Conservation (phyloP, 2,113 vertebrate species). For the Orcinus orca region DNA sequence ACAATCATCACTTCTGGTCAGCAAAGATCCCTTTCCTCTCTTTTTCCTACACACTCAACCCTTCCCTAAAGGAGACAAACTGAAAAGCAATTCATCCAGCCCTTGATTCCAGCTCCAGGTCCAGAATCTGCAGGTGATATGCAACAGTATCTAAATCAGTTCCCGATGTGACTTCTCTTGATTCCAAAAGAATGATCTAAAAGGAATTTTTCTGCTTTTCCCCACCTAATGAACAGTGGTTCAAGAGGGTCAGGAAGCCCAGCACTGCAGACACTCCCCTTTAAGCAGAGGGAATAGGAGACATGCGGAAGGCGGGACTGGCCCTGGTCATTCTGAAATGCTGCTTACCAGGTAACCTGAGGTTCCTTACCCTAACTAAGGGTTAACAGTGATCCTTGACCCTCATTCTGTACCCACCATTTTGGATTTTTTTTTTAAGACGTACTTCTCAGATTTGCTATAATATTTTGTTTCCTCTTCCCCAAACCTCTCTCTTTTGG, state of each 20-base stretch:
- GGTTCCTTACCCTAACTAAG: background rate
- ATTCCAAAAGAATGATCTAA: background rate
- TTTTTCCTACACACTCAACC: background rate
- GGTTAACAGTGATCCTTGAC: background rate
- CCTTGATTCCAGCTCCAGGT: background rate
- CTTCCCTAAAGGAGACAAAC: background rate
- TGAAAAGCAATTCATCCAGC: background rate
- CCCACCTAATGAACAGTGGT: background rate
- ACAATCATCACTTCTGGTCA: background rate
- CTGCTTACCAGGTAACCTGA: too few species aligned
- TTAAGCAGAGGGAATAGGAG: background rate
- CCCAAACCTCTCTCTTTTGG: background rate
- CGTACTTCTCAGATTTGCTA: background rate
- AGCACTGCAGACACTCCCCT: rapidly evolving
- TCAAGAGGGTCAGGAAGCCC: background rate
- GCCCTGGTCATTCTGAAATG: background rate
- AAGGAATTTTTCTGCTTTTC: background rate
- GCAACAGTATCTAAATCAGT: too few species aligned
- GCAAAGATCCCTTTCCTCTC: background rate
- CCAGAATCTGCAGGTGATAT: background rate
- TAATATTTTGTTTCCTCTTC: background rate
- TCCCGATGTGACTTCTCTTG: background rate
- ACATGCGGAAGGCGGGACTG: rapidly evolving
- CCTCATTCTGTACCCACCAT: background rate
- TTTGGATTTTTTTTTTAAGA: background rate